Base-by-base conservation (phyloP, 2,888 invertebrate genomes). In the Parelbella ahira region DNA sequence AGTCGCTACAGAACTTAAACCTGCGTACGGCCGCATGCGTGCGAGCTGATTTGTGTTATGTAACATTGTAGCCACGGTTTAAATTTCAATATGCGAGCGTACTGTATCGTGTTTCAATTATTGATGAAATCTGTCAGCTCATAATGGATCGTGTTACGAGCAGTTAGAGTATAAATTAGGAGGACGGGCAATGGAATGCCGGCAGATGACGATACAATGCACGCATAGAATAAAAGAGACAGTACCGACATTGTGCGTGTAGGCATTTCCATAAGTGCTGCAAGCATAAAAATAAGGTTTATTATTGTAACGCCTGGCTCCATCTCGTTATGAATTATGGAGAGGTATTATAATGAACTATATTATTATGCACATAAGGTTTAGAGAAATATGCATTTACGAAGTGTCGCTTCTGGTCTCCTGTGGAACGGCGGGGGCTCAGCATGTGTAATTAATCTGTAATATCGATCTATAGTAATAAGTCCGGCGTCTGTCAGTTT, bases 401-500 rank as follows among this genome's bases (percentile, higher is more conserved):
- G n/a, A n/a, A n/a, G n/a, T n/a, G n/a, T n/a, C n/a, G n/a, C n/a
- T n/a, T n/a, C n/a, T n/a, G n/a, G n/a, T n/a, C n/a, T n/a, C n/a
- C n/a, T n/a, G n/a, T n/a, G n/a, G n/a, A n/a, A n/a, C n/a, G n/a
- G n/a, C n/a, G n/a, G n/a, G n/a, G n/a, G n/a, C n/a, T n/a, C n/a
- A n/a, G n/a, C n/a, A n/a, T n/a, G n/a, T n/a, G n/a, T 76, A 79
- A 76, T 77, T 77, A 76, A 76, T 77, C 73, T 74, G 63, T 67
- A 70, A 70, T 70, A 71, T 76, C 67, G 68, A 76, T 78, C 74
- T 77, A 74, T 68, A 75, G 68, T 73, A 74, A 75, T 74, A 77
- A 76, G 77, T 76, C 74, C 67, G 62, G 63, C 71, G 74, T 70
- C 63, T 63, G 67, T 68, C 68, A 63, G 74, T 72, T 60, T 76